Percentiles rank a stretch among this genome's conserved stretches.
These are phyloP conservation scores for Homarus gammarus DNA, from an alignment of 2,888 invertebrate genomes.

Conservation along the genomic window DNA sequence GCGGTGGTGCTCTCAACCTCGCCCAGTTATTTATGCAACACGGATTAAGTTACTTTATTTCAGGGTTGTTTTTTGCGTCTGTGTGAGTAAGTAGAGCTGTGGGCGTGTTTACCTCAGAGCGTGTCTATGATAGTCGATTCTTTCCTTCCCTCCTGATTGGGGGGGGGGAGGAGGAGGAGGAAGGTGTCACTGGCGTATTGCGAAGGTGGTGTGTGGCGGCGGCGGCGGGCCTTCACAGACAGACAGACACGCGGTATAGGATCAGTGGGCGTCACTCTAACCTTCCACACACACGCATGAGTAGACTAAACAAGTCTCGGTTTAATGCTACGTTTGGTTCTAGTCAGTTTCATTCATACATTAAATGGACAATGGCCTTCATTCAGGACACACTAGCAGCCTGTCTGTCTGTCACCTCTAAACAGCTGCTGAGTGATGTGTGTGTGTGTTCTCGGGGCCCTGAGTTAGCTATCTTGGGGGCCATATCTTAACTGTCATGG, in stretches of 20 bases:
- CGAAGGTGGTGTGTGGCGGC: too few species aligned
- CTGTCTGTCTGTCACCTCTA: too few species aligned
- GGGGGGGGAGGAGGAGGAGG: too few species aligned
- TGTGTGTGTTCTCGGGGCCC: too few species aligned
- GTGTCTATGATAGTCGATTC: background rate
- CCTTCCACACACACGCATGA: background rate
- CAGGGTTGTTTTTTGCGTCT: too few species aligned
- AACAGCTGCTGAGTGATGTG: too few species aligned
- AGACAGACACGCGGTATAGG: too few species aligned
- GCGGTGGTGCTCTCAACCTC: background rate
- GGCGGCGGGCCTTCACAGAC: too few species aligned
- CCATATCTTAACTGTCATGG: too few species aligned
- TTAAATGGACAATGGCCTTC: conserved; percentile 12
- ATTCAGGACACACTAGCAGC: background rate
- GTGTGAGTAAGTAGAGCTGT: background rate
- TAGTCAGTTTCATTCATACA: background rate
- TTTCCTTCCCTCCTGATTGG: too few species aligned
- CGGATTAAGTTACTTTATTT: conserved; percentile 9
- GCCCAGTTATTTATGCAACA: conserved; percentile 5
- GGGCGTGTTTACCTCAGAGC: background rate
- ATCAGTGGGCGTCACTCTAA: background rate
- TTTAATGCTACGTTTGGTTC: background rate
- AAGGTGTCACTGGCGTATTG: too few species aligned
- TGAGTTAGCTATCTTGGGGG: too few species aligned
- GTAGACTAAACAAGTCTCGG: background rate